Conservation (phyloP, 2,797 vertebrate genomes). For the Sebastes nivosus region DNA sequence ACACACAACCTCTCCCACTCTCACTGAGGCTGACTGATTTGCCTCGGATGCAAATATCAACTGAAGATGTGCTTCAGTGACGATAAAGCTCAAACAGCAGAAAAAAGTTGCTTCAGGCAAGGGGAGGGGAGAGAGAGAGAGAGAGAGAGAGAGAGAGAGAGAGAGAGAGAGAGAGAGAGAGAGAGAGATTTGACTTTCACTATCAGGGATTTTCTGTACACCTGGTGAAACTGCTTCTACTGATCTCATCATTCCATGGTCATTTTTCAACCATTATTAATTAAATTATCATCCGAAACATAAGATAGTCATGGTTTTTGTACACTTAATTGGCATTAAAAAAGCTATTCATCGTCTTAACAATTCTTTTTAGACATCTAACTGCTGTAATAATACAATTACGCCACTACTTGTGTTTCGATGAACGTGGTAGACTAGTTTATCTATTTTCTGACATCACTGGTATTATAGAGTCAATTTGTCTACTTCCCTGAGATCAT, state of each 20-base stretch:
- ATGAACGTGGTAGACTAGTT: background rate
- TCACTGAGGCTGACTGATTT: constrained; percentile 68
- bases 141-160: background rate
- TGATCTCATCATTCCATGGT: background rate
- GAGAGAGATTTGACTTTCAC: constrained; percentile 62
- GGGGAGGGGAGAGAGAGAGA: background rate
- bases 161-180: constrained; percentile 18
- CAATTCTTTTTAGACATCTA: background rate
- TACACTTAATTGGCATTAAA: background rate
- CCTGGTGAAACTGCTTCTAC: background rate
- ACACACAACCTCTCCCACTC: constrained; percentile 3
- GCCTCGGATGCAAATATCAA: constrained; percentile 83
- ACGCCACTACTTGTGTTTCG: background rate
- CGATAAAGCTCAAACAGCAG: constrained; percentile 24
- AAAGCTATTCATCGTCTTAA: background rate
- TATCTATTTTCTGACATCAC: background rate
- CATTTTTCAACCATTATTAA: background rate
- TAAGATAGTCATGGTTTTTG: background rate
- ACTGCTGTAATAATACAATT: background rate
- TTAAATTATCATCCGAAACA: background rate
- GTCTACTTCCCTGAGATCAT: background rate
- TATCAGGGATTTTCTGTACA: constrained; percentile 25
- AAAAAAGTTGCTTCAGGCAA: constrained; percentile 23
- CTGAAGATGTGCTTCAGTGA: constrained; percentile 50
- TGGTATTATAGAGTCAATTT: background rate